Conservation (phyloP, 1,140 invertebrate genomes). For the Ostrea denselamellosa region DNA sequence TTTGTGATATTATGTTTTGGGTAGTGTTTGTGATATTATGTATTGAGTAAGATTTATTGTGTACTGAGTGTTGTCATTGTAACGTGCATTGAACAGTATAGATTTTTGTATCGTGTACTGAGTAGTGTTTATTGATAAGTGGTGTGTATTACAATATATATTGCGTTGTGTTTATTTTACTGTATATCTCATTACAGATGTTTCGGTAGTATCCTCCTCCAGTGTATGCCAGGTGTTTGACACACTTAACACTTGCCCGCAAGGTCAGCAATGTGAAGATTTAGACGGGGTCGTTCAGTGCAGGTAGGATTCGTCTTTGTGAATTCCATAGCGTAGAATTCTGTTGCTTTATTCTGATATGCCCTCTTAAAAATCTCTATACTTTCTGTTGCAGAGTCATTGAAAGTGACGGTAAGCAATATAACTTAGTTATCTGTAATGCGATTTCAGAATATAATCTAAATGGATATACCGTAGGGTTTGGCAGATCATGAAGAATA, state of each 20-base stretch:
- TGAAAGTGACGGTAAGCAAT: constrained; percentile 15
- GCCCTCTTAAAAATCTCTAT: background rate
- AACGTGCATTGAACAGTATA: too few relatives aligned
- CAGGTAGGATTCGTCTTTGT: background rate
- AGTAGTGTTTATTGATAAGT: background rate
- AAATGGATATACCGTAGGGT: too few relatives aligned
- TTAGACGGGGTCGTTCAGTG: background rate
- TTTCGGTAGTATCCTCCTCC: background rate
- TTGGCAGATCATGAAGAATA: too few relatives aligned
- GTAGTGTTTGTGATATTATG: too few relatives aligned
- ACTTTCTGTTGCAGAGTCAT: background rate
- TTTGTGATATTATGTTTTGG: too few relatives aligned
- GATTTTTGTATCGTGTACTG: too few relatives aligned
- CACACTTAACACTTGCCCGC: background rate
- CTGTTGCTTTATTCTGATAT: background rate
- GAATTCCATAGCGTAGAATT: background rate
- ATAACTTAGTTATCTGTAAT: background rate
- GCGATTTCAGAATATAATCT: too few relatives aligned
- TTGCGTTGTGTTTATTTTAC: background rate
- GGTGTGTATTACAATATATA: background rate
- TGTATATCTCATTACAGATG: background rate
- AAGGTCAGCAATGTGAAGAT: background rate
- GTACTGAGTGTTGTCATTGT: too few relatives aligned
- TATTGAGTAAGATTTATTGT: too few relatives aligned
- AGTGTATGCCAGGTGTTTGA: background rate